Base-by-base conservation (phyloP, 2,113 vertebrate species). In the Nymphicus hollandicus region DNA sequence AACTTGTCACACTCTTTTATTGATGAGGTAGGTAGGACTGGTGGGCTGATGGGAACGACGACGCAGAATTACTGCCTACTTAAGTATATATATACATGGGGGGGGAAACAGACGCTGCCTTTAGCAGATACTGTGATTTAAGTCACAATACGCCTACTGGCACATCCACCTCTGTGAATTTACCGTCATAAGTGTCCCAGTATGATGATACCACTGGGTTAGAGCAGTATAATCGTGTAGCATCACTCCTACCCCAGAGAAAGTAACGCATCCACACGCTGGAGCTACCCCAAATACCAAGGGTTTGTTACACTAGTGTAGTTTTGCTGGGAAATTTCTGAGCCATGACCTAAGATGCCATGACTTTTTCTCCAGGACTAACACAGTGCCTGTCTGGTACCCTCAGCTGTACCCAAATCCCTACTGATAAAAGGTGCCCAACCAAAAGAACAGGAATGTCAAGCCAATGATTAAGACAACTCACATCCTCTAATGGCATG, bases 41-140 rank as follows among this genome's bases (percentile, higher is more conserved):
- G 88, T 88, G 86, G 88, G 91, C 64, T 92, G 85, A 90, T 65
- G 65, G 43, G 76, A 83, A 70, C 80, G 93, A 52, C 1, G 1
- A 37, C 1, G 0, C 72, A 74, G 80, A 81, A 60, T 44, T 86
- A 31, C 93, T 96, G 83, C 95, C 93, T 86, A 86, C 88, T 89
- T 68, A 69, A 84, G 87, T 52, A 89, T 84, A 90, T 86, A 96
- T 43, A 83, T 39, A 77, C 10, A 71, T 47, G 33, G 81, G 47
- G 20, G 39, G 81, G 61, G 63, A 91, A 84, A 90, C 31, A 74
- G 9, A 58, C 29, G 5, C 19, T 81, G 80, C 80, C 86, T 94
- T 60, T 91, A 81, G 88, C 88, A 84, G 86, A 93, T 71, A 81
- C 65, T 74, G 83, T 37, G 90, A 94, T 52, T 91, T 52, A 93